Percentiles rank a stretch among this genome's conserved stretches.
These are phyloP conservation scores for Nomada goodeniana DNA, from an alignment of 2,888 invertebrate genomes.

Conservation along the genomic window DNA sequence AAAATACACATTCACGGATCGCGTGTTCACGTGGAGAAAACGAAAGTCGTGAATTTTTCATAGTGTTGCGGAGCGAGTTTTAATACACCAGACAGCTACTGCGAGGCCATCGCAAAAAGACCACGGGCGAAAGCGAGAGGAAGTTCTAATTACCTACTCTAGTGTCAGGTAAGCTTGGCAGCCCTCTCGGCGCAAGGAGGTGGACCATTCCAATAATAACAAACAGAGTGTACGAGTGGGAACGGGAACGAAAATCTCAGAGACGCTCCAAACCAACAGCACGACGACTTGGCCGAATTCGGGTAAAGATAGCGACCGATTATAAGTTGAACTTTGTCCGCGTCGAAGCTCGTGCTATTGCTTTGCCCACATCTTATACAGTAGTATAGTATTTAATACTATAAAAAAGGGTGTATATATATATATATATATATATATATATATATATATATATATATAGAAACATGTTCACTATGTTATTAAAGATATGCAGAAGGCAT, in stretches of 20 bases:
- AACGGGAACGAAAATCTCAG: slow-evolving; percentile 62
- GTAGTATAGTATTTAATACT: no score
- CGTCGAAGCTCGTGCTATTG: background rate
- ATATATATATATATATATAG: no score
- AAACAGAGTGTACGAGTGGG: slow-evolving; percentile 65
- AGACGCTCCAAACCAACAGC: slow-evolving; percentile 45
- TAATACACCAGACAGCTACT: slow-evolving; percentile 16
- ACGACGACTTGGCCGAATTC: slow-evolving; percentile 56
- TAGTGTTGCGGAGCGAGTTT: slow-evolving; percentile 36
- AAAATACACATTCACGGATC: slow-evolving; percentile 40
- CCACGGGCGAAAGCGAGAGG: slow-evolving; percentile 43
- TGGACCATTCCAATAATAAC: slow-evolving; percentile 77
- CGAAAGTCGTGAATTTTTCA: slow-evolving; percentile 47
- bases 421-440: no score
- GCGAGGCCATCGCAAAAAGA: slow-evolving; percentile 31
- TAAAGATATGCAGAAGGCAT: no score
- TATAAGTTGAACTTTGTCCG: slow-evolving; percentile 15
- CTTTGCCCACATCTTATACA: background rate
- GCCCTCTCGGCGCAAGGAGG: slow-evolving; percentile 66
- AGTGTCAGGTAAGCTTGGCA: slow-evolving; percentile 76
- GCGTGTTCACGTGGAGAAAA: slow-evolving; percentile 25
- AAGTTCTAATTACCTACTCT: slow-evolving; percentile 72
- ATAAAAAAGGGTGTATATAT: no score
- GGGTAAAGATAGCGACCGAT: slow-evolving; percentile 44
- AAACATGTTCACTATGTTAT: no score